Conservation (phyloP, 2,888 invertebrate species). For the Teleiodes luculella region DNA sequence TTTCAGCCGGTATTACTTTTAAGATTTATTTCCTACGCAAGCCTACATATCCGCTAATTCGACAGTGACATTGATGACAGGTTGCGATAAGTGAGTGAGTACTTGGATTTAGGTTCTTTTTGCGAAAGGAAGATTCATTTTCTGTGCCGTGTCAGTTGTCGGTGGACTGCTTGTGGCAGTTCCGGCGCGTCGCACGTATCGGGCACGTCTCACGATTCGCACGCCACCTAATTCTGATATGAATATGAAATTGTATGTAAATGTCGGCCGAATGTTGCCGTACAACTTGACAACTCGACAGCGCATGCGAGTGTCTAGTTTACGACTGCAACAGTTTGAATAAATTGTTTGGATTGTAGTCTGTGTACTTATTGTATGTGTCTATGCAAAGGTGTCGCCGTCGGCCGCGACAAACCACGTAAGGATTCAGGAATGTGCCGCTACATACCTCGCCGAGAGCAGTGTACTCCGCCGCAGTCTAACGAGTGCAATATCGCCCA, state of each 20-base stretch:
- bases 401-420: constrained; percentile 35
- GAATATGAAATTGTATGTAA: constrained; percentile 74
- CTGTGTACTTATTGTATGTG: constrained; percentile 35
- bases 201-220: constrained; percentile 23
- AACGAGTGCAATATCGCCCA: constrained; percentile 69
- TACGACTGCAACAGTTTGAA: constrained; percentile 53
- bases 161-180: constrained; percentile 26
- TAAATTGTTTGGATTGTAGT: constrained; percentile 62
- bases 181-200: constrained; percentile 29
- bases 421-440: constrained; percentile 33
- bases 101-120: too few species aligned
- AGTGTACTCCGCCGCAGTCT: constrained; percentile 47
- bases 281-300: constrained; percentile 66
- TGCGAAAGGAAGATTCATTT: constrained; percentile 4
- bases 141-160: constrained; percentile 1
- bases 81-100: too few species aligned
- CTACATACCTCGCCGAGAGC: constrained; percentile 33
- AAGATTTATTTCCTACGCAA: constrained; percentile 25
- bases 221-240: constrained; percentile 66
- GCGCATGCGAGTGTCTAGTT: constrained; percentile 60
- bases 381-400: constrained; percentile 39
- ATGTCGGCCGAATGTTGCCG: constrained; percentile 64
- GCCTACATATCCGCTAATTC: too few species aligned
- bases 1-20: constrained; percentile 19
- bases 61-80: too few species aligned